Evolutionary conservation across 2,888 invertebrate genomes (phyloP), one percentile per base, ranked within the genome.

Genomic region (Gnatocerus cornutus): DNA sequence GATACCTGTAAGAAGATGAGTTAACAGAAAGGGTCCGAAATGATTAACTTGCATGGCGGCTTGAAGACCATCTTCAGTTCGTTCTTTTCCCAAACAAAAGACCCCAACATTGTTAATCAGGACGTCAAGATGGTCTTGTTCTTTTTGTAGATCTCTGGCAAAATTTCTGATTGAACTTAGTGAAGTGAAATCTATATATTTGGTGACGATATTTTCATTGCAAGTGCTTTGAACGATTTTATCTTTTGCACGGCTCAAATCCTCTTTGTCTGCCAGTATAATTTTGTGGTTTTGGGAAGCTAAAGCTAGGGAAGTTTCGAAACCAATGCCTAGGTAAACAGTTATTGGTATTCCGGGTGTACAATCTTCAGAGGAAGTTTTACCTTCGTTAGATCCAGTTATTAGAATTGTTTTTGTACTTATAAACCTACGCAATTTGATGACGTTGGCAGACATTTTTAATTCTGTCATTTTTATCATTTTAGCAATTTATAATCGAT

Each of bases 11-110:
- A 93, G 82, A 0, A 93, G 86, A 70, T 90, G 85, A 0, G 92
- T 93, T 66, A 94, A 83, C 29, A 93, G 82, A 79, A 93, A 93
- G 1, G 90, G 91, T 6, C 92, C 92, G 77, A 92, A 90, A 78
- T 93, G 89, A 76, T 93, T 93, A 27, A 90, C 87, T 74, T 91
- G 92, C 87, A 92, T 89, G 50, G 88, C 89, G n/a, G 86, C 82
- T 39, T 92, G 88, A 43, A 92, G 85, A 0, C 91, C 92, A 73
- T 92, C 91, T 67, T 87, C 86, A 0, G 91, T 90, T 66, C 84
- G 81, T 59, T 84, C 84, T 61, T 87, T 84, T 0, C 84, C 83
- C 10, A 86, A 81, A 0, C 86, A 87, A 5, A 85, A 87, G 0
- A 87, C 86, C 0, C 90, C 90, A 0, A 91, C 91, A 76, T 91